phyloP scores from a whole-genome alignment of 2,113 vertebrate genomes.

The Neolamprologus modestus region DNA sequence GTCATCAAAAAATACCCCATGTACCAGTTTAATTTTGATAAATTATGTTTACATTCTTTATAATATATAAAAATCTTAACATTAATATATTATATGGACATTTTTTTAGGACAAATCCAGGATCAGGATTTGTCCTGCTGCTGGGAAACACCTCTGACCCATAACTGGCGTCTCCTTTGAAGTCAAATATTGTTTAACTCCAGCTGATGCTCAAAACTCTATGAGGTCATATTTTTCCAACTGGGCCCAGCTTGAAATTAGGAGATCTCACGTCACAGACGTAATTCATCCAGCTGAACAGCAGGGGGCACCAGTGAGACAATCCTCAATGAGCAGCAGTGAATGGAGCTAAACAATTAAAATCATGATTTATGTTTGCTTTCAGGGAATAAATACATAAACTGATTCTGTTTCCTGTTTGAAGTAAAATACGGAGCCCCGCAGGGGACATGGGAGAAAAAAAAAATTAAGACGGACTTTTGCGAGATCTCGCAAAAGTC shows the following conservation, averaged over 20 bases:
- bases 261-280: rapidly evolving
- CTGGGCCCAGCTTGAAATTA: background rate
- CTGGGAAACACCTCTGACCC: background rate
- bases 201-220: background rate
- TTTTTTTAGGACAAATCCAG: background rate
- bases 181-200: background rate
- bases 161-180: background rate
- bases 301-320: background rate
- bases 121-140: background rate
- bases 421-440: background rate
- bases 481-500: too few relatives aligned
- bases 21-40: background rate
- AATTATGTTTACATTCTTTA: rapidly evolving
- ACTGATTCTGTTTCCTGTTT: background rate
- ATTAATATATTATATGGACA: background rate
- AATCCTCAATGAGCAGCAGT: background rate
- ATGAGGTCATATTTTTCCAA: background rate
- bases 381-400: background rate
- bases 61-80: background rate
- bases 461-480: too few relatives aligned
- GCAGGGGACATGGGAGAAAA: too few relatives aligned
- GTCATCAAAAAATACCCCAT: background rate
- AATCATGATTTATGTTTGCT: rapidly evolving
- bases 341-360: background rate
- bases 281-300: background rate